These are phyloP conservation scores for Cybosia mesomella DNA, from an alignment of 2,888 invertebrate genomes.

Conservation along the genomic window DNA sequence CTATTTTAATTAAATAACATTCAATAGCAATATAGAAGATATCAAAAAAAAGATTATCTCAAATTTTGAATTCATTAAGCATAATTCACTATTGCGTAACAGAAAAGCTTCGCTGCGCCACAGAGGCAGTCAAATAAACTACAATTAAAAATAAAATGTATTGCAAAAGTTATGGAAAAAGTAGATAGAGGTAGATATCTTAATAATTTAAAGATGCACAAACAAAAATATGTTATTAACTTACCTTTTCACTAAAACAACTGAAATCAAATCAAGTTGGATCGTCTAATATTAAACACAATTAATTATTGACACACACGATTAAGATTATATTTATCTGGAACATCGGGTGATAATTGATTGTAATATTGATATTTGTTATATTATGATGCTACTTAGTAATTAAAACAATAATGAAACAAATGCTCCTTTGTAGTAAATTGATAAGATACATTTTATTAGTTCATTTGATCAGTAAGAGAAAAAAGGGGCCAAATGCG, in stretches of 20 bases:
- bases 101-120: no score
- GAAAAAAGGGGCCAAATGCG: no score
- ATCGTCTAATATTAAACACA: conserved; percentile 41
- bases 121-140: background rate
- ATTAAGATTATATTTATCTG: conserved; percentile 39
- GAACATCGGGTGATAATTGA: conserved; percentile 22
- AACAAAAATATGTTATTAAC: conserved; percentile 15
- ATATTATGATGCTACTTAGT: conserved; percentile 10
- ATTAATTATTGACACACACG: conserved; percentile 37
- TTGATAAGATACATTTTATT: background rate
- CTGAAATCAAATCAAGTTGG: conserved; percentile 29
- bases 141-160: background rate
- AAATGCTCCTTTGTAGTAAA: background rate
- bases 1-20: no score
- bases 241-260: conserved; percentile 31
- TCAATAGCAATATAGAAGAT: no score
- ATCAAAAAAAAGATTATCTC: no score
- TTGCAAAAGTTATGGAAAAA: background rate
- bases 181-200: background rate
- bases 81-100: no score
- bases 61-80: no score
- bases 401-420: conserved; percentile 9
- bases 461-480: no score
- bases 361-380: conserved; percentile 15
- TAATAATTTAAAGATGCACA: background rate